Evolutionary conservation across 2,888 invertebrate species (phyloP).

Genomic region (Himalopsyche kuldschensis): DNA sequence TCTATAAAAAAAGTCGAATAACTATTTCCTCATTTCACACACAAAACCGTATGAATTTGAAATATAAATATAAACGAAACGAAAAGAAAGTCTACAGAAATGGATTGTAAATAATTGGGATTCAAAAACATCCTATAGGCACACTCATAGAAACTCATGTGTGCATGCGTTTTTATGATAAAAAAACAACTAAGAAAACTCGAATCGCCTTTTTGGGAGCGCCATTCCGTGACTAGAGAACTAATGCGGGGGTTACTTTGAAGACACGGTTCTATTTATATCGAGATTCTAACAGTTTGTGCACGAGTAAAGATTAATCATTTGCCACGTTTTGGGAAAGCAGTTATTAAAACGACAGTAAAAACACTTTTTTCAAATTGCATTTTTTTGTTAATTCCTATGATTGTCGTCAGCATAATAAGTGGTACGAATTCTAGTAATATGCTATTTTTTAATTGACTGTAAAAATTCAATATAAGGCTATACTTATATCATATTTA

Average conservation of each 20-base stretch:
- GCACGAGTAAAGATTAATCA: background rate
- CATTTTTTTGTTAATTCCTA: background rate
- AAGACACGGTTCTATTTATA: background rate
- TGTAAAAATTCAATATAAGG: too few species aligned
- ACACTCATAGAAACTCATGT: background rate
- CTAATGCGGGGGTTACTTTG: constrained; percentile 1
- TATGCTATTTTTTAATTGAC: too few species aligned
- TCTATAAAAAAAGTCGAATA: too few species aligned
- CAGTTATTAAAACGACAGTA: background rate
- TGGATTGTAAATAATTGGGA: background rate
- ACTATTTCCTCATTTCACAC: too few species aligned
- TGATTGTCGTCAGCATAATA: too few species aligned
- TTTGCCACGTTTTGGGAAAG: background rate
- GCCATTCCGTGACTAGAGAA: background rate
- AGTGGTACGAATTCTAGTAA: too few species aligned
- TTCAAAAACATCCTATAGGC: background rate
- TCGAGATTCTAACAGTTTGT: background rate
- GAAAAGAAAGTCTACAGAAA: background rate
- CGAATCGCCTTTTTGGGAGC: background rate
- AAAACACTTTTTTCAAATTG: background rate
- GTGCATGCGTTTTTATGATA: constrained; percentile 1
- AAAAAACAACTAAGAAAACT: constrained; percentile 1
- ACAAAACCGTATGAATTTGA: background rate
- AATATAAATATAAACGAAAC: background rate
- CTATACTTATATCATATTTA: too few species aligned